Base-by-base conservation (phyloP, 2,797 vertebrate genomes). In the Anisognathus igniventris region DNA sequence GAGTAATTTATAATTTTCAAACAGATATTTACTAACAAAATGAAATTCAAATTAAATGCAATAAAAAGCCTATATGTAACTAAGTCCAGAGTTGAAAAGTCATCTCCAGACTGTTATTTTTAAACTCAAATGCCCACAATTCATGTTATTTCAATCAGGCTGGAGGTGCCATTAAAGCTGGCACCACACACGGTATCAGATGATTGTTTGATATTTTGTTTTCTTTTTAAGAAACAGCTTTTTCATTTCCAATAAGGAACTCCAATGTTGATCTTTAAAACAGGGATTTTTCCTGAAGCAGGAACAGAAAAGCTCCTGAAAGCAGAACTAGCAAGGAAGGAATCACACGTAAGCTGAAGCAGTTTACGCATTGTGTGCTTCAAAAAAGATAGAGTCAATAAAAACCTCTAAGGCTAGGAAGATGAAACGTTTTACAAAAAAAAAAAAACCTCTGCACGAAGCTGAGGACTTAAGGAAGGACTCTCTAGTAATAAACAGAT, bases 91-190 rank as follows among this genome's bases (percentile, higher is more conserved):
- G 23, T 3, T 66, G 7, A 57, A 50, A 82, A 37, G 37, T 5
- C 0, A 50, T 16, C 6, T 86, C 47, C 12, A 81, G 24, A 27
- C 3, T 39, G 0, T 0, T 27, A 40, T 58, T 90, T 57, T 2
- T 2, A 44, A 67, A 20, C 5, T 39, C 7, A 71, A 51, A 77
- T 12, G 5, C 10, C 22, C 3, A 2, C 23, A 25, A 23, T 33
- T 51, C 18, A n/a, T 16, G 12, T 28, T 72, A 14, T 51, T 73
- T 35, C 54, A 20, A 22, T 51, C 30, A 40, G 30, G 28, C 48
- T 79, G 12, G 12, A 62, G 1, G 3, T 30, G 3, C 15, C 16
- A 23, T 51, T 4, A 23, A 74, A 67, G 5, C 6, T 42, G 12
- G 13, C 23, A 56, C 27, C 23, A 45, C 33, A 60, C 21, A 10